Evolutionary conservation across 2,113 vertebrate genomes (phyloP), one percentile per base, ranked within the genome.

Genomic region (Dipodomys stephensi): DNA sequence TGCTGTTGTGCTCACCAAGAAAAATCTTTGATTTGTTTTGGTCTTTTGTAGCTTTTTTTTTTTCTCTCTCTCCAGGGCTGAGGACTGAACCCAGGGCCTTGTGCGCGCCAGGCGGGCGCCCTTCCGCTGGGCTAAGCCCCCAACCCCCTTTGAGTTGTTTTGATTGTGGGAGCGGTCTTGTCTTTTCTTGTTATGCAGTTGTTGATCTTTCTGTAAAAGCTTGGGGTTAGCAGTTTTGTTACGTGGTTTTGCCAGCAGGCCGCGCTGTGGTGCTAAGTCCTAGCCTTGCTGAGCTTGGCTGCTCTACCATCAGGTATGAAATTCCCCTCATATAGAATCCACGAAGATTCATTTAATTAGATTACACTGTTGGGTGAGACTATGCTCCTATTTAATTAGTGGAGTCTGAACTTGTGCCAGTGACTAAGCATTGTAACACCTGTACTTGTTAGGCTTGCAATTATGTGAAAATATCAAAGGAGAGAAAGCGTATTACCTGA

Each of bases 331-430:
- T 90, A 44, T 49, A 44, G 74, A 94, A 53, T 67, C 78, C 44
- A 77, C 62, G 20, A 53, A 68, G 64, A 78, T 89, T 87, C 57
- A 20, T 68, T 94, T 88, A 90, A 87, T 78, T 71, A 46, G 44
- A 25, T 92, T 87, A 91, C 88, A 72, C 72, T 60, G 0, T 77
- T 83, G 81, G 57, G 46, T 82, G 73, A 25, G 78, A 85, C 76
- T 28, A 30, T 82, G 78, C 67, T 83, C 35, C 73, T 69, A 39
- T 92, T 89, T 94, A 85, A 93, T 92, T 92, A 88, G 46, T 27
- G 3, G 64, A 60, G 78, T 46, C 64, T 83, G 91, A 94, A 57
- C 68, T 74, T 78, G 69, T 90, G 78, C 64, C 88, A 65, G 78
- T 77, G 80, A 93, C 76, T 73, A 81, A 83, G 53, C 76, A 44